Base-by-base conservation (phyloP, 2,888 invertebrate species). In the Brenthis hecate region DNA sequence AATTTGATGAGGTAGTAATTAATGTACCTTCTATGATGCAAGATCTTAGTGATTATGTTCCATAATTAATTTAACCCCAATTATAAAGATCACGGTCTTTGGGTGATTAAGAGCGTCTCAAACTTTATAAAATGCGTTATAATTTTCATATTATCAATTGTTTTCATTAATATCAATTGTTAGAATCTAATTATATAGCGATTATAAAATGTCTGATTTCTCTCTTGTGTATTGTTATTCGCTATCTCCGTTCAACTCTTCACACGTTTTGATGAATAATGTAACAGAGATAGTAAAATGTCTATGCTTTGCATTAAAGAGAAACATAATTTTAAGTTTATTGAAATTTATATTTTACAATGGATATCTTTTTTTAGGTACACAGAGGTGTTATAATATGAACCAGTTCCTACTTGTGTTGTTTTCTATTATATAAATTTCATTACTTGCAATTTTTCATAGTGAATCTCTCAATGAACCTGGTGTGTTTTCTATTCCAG, bases 51-150 rank as follows among this genome's bases (percentile, higher is more conserved):
- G 80, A 79, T 84, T 85, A 85, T 75, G 77, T 80, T 82, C 77
- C 87, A 84, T 89, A 88, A 90, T 89, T 88, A 86, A 85, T 86
- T 91, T 91, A 89, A 91, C 91, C 91, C 83, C 86, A 87, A 87
- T 91, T 85, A 85, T 78, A 77, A 77, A 68, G 73, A 70, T 69
- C 72, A 70, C 32, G 68, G 68, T 61, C 54, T 55, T 56, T 48
- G 23, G 32, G 43, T 43, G 16, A 62, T 23, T 67, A 60, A 43
- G 28, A 54, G 54, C 13, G 14, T 47, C 47, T 47, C n/a, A 36
- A 51, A 56, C 48, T 14, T 50, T 51, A 1, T 67, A 23, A 14
- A 62, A 36, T 32, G 19, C 36, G 36, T 43, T 43, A 43, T 43
- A 43, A 43, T 43, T n/a, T n/a, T n/a, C n/a, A n/a, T n/a, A n/a